These are phyloP conservation scores for Lordiphosa mommai DNA, from an alignment of 1,140 invertebrate species.

Conservation along the genomic window DNA sequence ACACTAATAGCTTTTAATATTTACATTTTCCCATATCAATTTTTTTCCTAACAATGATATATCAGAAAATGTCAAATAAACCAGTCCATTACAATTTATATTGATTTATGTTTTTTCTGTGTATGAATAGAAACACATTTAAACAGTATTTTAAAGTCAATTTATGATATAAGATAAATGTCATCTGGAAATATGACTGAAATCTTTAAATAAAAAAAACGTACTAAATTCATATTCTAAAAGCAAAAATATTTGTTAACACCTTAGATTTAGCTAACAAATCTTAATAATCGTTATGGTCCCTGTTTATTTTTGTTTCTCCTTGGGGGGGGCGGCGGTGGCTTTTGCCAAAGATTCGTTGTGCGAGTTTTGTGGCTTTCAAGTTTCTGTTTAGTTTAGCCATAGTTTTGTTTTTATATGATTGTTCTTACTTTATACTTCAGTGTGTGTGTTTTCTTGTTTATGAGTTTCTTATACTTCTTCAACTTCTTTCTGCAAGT, in stretches of 20 bases:
- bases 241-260: background rate
- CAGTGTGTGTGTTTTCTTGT: constrained; percentile 16
- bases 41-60: no score
- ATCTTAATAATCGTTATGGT: constrained; percentile 1
- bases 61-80: no score
- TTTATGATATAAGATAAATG: no score
- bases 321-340: background rate
- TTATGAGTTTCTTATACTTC: constrained; percentile 30
- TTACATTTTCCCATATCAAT: no score
- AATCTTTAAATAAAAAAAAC: no score
- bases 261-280: constrained; percentile 4
- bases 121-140: no score
- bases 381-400: constrained; percentile 17
- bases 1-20: no score
- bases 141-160: no score
- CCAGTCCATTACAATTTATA: no score
- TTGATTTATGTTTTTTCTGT: no score
- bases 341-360: constrained; percentile 3
- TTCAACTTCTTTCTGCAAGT: constrained; percentile 3
- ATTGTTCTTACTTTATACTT: constrained; percentile 7
- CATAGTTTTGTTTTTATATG: constrained; percentile 13
- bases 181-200: no score
- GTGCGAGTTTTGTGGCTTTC: constrained; percentile 24
- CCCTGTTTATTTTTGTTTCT: background rate
- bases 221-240: no score